A percentile compares a stretch with the other conserved stretches of the same genome.
phyloP scores from a whole-genome alignment of 2,888 invertebrate genomes.

The Quadroppia sp. region DNA sequence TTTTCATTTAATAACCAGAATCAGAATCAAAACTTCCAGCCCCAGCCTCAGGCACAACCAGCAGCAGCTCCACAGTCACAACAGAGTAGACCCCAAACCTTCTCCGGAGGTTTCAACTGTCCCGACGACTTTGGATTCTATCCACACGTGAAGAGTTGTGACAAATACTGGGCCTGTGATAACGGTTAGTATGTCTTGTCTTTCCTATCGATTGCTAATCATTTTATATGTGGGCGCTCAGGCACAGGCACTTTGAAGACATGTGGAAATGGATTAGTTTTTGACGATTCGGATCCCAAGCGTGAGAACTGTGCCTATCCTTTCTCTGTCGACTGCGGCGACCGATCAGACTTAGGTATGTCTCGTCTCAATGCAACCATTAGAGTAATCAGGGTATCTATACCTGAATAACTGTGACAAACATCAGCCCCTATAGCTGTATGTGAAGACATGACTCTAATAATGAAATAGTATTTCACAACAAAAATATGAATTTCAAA shows the following conservation, averaged over 20 bases:
- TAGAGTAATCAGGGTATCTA: neutral
- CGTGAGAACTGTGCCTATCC: constrained; percentile 93
- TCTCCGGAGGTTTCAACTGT: constrained; percentile 66
- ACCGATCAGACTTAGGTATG: constrained; percentile 74
- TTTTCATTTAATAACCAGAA: constrained; percentile 31
- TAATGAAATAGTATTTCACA: too few relatives aligned
- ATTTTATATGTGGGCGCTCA: neutral
- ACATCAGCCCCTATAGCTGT: too few relatives aligned
- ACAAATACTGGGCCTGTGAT: constrained; percentile 94
- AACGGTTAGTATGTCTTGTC: constrained; percentile 58
- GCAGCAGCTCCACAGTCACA: constrained; percentile 15
- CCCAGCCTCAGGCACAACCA: constrained; percentile 31
- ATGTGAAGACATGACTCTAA: too few relatives aligned
- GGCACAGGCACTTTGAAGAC: constrained; percentile 75
- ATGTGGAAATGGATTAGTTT: constrained; percentile 88
- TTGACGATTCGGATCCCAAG: constrained; percentile 81
- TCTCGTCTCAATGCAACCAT: neutral
- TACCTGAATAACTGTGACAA: neutral
- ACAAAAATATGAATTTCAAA: neutral
- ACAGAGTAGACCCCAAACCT: constrained; percentile 6
- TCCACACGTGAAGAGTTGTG: constrained; percentile 81
- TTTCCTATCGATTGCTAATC: neutral
- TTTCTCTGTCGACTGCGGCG: constrained; percentile 89
- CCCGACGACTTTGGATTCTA: constrained; percentile 92
- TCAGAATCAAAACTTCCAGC: constrained; percentile 4